Base-by-base conservation (phyloP, 2,113 vertebrate species). In the Butorides virescens region DNA sequence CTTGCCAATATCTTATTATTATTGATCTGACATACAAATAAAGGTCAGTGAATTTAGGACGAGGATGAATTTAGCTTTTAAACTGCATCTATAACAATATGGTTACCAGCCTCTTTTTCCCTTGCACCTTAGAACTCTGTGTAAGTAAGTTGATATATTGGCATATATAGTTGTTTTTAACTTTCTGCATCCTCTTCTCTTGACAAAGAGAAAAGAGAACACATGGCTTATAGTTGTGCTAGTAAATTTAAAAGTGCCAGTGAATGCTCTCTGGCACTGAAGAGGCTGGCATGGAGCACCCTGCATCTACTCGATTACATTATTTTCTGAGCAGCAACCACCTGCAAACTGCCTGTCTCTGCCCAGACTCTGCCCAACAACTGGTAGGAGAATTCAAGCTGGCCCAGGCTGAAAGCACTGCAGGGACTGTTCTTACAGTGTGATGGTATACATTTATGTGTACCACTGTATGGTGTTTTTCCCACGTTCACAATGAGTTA, bases 21-120 rank as follows among this genome's bases (percentile, higher is more conserved):
- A 94, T 92, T 93, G 94, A 97, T 81, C 73, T 73, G 77, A 75
- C 76, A 53, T 44, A 93, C 21, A 87, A 89, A 88, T 84, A 95
- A 96, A 96, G 92, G 89, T 92, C 95, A 93, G 66, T 58, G 70
- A 87, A 81, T 91, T 87, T 89, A 79, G 78, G 77, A 46, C 37
- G 56, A 76, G 65, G 76, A 73, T 85, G 34, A 84, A 85, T 84
- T 87, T 94, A 88, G 39, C 83, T 79, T 95, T 94, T 91, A 87
- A 74, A 32, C 36, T 58, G 7, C 2, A 0, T 90, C 93, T 95
- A 32, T 92, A 87, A 56, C 29, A 92, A 86, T 82, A 37, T 32
- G 30, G 87, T 91, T 87, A 75, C 65, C 55, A 87, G 58, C 58
- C 36, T 53, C 2, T 58, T 93, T 90, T 86, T 29, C 7, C 44